Conservation (phyloP, 1,140 invertebrate species). For the Drosophila sp. region DNA sequence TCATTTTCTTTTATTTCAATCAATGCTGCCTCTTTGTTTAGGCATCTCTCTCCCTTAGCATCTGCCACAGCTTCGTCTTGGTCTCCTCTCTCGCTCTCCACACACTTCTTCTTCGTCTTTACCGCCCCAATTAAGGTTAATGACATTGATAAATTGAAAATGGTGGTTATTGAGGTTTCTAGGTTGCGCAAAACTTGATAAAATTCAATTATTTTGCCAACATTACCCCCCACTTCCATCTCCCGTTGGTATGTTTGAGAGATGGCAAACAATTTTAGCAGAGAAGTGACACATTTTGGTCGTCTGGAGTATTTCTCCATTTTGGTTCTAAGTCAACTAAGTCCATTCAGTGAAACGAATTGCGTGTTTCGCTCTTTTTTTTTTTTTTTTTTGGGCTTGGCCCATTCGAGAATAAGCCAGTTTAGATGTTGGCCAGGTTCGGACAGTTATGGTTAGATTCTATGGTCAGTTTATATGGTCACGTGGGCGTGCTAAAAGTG, state of each 20-base stretch:
- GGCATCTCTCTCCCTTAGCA: not conserved
- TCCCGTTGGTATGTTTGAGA: not conserved
- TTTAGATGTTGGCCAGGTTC: slow-evolving; percentile 15
- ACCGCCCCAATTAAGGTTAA: slow-evolving; percentile 67
- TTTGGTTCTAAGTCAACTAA: not conserved
- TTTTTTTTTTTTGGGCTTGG: slow-evolving; percentile 37
- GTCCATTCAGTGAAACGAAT: slow-evolving; percentile 22
- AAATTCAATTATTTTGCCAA: slow-evolving; percentile 68
- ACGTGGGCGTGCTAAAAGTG: slow-evolving; percentile 28
- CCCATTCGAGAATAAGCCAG: slow-evolving; percentile 17
- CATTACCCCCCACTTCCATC: slow-evolving; percentile 5
- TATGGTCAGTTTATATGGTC: slow-evolving; percentile 39
- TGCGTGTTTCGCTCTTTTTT: slow-evolving; percentile 12
- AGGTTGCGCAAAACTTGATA: slow-evolving; percentile 56
- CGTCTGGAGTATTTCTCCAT: not conserved
- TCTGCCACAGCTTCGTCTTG: not conserved
- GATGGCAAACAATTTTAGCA: slow-evolving; percentile 16
- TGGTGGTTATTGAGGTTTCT: slow-evolving; percentile 69
- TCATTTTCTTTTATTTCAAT: slow-evolving; percentile 29
- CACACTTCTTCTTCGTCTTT: not conserved
- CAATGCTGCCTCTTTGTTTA: slow-evolving; percentile 39
- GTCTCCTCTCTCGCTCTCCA: not conserved
- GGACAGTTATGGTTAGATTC: slow-evolving; percentile 29
- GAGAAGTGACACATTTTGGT: slow-evolving; percentile 16
- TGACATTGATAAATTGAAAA: slow-evolving; percentile 73